Evolutionary conservation across 1,140 invertebrate genomes (phyloP), one percentile per base, ranked within the genome.

Genomic region (Mylabris phalerata): DNA sequence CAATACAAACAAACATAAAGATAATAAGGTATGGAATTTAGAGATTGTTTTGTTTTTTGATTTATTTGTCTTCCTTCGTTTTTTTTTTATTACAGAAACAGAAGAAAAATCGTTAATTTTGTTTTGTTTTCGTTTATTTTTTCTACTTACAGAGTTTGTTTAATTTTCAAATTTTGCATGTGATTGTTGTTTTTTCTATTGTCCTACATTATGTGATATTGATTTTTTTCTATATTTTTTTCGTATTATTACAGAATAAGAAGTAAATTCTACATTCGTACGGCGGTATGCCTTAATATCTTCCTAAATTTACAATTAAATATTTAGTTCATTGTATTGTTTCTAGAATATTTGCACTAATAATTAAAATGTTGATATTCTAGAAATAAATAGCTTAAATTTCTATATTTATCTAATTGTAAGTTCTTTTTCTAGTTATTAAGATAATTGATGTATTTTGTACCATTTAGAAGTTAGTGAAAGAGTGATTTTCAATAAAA

Each of bases 211-310:
- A 42, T 42, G 11, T n/a, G 11, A 42, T 11, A 42, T 42, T 42
- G 9, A 43, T 50, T 24, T 9, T 13, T 27, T 19, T 19, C 19
- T 19, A 19, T 19, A 6, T 50, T 39, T n/a, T 1, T 39, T 41
- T 10, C 7, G 32, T 32, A 32, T 11, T 27, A 10, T 45, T 55
- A 19, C 42, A 45, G 19, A 39, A 47, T 41, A 59, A 52, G 54
- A 45, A 19, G 11, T 32, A 32, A 32, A 32, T 32, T 32, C 32
- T 32, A 1, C 32, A 32, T 32, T 32, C 32, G 32, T 32, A 32
- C 32, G 7, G 32, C 7, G 32, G 7, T 32, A 32, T 5, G 7
- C 32, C 4, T 32, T 32, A 19, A 32, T 32, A 32, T 32, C 32
- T 32, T 32, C 32, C 32, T 4, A 7, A 32, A 32, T 5, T 32